Conservation (phyloP, 2,888 invertebrate species). For the Lypha dubia region DNA sequence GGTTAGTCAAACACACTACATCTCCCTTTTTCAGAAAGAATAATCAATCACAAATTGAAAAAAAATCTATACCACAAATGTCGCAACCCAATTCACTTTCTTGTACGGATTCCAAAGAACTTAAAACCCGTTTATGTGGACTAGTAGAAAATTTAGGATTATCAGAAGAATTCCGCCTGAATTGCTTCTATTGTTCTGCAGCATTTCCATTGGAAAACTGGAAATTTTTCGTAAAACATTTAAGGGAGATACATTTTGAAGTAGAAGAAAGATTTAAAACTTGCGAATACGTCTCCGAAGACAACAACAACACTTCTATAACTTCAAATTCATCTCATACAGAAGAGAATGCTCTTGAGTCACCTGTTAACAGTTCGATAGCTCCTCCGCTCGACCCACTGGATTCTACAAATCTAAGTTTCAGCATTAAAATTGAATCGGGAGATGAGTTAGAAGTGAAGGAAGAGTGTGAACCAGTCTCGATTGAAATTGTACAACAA, state of each 20-base stretch:
- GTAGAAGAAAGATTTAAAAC: conserved; percentile 32
- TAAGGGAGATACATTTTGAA: conserved; percentile 27
- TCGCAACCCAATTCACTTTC: conserved; percentile 4
- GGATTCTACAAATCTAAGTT: not conserved
- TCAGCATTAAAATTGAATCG: conserved; percentile 1
- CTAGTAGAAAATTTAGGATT: conserved; percentile 30
- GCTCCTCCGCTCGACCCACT: not conserved
- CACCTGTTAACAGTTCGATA: not conserved
- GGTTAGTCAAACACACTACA: too few relatives aligned
- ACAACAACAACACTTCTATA: conserved; percentile 37
- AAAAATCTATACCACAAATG: not conserved
- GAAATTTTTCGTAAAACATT: conserved; percentile 25
- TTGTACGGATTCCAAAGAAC: conserved; percentile 27
- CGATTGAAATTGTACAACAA: not conserved
- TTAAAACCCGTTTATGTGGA: conserved; percentile 41
- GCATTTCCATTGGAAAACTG: conserved; percentile 45
- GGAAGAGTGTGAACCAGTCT: not conserved
- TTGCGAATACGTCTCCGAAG: conserved; percentile 14
- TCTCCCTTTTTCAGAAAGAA: too few relatives aligned
- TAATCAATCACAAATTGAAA: not conserved
- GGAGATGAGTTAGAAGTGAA: not conserved
- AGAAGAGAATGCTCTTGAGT: not conserved
- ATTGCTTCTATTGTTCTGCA: conserved; percentile 50
- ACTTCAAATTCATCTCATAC: not conserved
- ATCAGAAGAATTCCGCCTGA: conserved; percentile 33